Evolutionary conservation across 2,797 vertebrate species (phyloP).

Genomic region (Acanthiza pusilla): DNA sequence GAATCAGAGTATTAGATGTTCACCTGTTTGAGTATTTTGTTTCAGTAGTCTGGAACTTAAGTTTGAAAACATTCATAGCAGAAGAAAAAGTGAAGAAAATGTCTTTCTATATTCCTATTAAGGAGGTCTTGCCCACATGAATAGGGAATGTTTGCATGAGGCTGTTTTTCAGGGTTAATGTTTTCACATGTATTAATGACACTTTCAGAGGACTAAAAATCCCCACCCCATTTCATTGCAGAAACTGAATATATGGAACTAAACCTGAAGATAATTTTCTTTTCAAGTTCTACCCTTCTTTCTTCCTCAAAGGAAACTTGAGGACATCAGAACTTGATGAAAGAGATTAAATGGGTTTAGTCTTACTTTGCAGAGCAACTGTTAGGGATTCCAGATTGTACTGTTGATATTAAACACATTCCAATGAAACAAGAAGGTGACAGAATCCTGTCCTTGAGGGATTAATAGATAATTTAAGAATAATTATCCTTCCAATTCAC

Average conservation of each 20-base stretch:
- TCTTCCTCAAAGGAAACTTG: background rate
- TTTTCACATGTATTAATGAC: background rate
- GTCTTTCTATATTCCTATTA: background rate
- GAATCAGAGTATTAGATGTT: background rate
- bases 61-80: background rate
- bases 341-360: slow-evolving; percentile 48
- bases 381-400: slow-evolving; percentile 20
- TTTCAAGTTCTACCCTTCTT: background rate
- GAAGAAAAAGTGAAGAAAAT: background rate
- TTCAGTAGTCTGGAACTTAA: background rate
- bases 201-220: background rate
- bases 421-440: slow-evolving; percentile 6
- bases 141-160: background rate
- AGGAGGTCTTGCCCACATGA: rapidly evolving
- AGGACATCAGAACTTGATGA: background rate
- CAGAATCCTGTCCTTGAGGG: background rate
- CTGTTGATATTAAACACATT: slow-evolving; percentile 23
- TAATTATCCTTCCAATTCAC: background rate
- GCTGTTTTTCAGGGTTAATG: background rate
- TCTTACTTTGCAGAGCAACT: slow-evolving; percentile 18
- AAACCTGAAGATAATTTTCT: background rate
- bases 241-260: background rate
- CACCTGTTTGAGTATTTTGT: background rate
- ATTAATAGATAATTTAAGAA: slow-evolving; percentile 43
- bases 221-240: background rate